These are phyloP conservation scores for Corapipo altera DNA, from an alignment of 2,113 vertebrate genomes.

Conservation along the genomic window DNA sequence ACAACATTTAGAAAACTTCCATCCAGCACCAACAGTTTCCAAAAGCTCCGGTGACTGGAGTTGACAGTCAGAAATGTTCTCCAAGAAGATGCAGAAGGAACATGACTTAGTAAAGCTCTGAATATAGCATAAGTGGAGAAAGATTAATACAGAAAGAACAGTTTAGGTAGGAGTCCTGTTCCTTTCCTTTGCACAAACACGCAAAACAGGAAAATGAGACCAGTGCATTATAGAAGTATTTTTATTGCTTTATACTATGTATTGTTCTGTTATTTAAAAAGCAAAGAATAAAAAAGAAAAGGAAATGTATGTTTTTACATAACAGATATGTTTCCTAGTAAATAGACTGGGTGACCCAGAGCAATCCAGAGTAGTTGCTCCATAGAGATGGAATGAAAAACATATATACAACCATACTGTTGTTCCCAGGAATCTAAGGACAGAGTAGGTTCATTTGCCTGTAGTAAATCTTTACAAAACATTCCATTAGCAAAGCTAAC, in stretches of 20 bases:
- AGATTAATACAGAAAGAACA: neutral
- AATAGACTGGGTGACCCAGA: neutral
- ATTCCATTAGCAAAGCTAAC: neutral
- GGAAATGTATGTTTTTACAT: neutral
- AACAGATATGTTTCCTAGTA: neutral
- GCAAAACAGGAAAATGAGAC: neutral
- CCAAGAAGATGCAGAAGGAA: neutral
- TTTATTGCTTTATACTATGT: neutral
- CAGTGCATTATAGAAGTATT: neutral
- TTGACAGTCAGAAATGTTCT: neutral
- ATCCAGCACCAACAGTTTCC: neutral
- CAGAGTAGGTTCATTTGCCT: neutral
- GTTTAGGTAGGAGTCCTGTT: neutral
- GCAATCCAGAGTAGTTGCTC: neutral
- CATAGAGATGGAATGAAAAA: neutral
- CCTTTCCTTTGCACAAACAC: neutral
- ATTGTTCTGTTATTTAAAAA: neutral
- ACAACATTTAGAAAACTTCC: neutral
- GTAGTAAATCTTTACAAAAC: neutral
- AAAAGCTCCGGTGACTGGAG: neutral
- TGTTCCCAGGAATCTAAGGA: neutral
- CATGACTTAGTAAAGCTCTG: neutral
- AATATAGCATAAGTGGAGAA: neutral
- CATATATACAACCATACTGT: neutral
- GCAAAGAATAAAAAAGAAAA: neutral